Base-by-base conservation (phyloP, 2,888 invertebrate genomes). In the Achlya flavicornis region DNA sequence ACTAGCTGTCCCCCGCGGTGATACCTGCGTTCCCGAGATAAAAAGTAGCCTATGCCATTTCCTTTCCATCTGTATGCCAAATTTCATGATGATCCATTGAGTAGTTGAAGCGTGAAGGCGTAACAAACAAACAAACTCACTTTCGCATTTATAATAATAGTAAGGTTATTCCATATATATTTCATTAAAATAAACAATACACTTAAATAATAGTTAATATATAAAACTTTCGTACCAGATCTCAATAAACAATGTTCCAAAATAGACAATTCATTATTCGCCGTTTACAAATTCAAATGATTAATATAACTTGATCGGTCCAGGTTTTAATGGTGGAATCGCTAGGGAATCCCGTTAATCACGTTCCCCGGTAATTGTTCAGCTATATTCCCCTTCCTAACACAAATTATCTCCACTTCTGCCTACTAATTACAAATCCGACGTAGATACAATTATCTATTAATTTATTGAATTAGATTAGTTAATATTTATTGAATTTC, bases 361-460 rank as follows among this genome's bases (percentile, higher is more conserved):
- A 78, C 74, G 83, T 73, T 75, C 65, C 69, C 68, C 59, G 67
- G 77, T 78, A 74, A 81, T 81, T 79, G 77, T 78, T 79, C 77
- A 16, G 53, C 10, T 53, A 16, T 48, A 76, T 72, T 72, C 75
- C 71, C 66, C 67, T 61, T 63, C 46, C 66, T 65, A 68, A 62
- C 61, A 66, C 67, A 73, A 73, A 76, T 75, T 71, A 74, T 64
- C 58, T 69, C 73, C 69, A 66, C 61, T 64, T 61, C 57, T 16
- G n/a, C 65, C 61, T 64, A 59, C 57, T 53, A 53, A 53, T 53
- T 19, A 10, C 19, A 19, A 53, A 48, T 48, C 16, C 48, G 48
- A 48, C 16, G 46, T 46, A 73, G 74, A 73, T 73, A 70, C 70
- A 66, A 67, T 76, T 76, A 76, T 81, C 82, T 75, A 75, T 19